Evolutionary conservation across 2,888 invertebrate genomes (phyloP), one percentile per base, ranked within the genome.

Genomic region (Caenorhabditis afra): DNA sequence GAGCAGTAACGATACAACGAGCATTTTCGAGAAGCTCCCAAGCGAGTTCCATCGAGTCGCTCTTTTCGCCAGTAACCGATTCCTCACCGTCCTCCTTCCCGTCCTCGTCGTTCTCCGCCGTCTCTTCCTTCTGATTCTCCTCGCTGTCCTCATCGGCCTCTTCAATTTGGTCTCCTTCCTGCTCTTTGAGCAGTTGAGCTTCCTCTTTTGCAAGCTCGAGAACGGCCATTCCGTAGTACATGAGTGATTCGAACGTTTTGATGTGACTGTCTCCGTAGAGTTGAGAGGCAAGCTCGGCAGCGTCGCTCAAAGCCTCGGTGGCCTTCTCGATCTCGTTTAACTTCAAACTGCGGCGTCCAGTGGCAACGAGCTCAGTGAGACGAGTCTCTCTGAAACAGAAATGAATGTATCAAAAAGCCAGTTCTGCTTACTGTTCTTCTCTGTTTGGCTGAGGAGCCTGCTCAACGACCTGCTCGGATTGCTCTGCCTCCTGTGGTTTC

Each of bases 201-300:
- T 97, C 96, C 89, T 94, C 94, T 85, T 96, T 92, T 0, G 95
- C 94, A 74, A 96, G 91, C 44, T 94, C 95, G 58, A 96, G 91
- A 16, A 96, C 92, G 0, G 96, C 93, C 89, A 92, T 91, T 18
- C 94, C 94, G 91, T 94, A 98, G 91, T 94, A 93, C 79, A 95
- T 93, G 91, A 96, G 95, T 7, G 95, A 94, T 86, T 96, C 96
- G 8, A 94, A 97, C 88, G 96, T 94, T 89, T 95, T 95, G 88
- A 95, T 94, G 3, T 94, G 94, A 22, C 93, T 92, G 81, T 95
- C 95, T 0, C 96, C 95, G 91, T 94, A 94, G 79, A 94, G 84
- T 53, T 82, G 74, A 4, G 49, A 55, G n/a, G 81, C 84, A 64
- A 70, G 20, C 18, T 67, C 57, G 4, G 66, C 49, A 7, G 66